Base-by-base conservation (phyloP, 2,113 vertebrate species). In the Coptodon rendalli region DNA sequence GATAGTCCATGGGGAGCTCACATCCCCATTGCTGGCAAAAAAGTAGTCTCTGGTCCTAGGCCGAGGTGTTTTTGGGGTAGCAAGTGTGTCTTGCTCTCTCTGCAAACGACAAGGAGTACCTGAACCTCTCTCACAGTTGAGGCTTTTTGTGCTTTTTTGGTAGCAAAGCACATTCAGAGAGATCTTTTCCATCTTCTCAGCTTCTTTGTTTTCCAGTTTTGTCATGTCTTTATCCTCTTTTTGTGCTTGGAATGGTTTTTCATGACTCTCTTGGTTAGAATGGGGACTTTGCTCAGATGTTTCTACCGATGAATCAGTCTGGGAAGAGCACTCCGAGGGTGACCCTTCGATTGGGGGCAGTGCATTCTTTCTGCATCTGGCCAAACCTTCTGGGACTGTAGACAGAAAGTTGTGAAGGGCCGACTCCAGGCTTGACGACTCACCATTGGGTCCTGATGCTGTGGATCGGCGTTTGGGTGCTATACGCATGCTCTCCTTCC, bases 1-100 rank as follows among this genome's bases (percentile, higher is more conserved):
- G 59, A 97, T 96, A 3, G 95, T 96, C 95, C 96, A 96, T 0
- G 96, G 95, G 5, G 95, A 96, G 50, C 90, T 91, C 5, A 90
- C 6, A 3, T 90, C 83, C 45, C 91, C 94, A 14, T 93, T 81
- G 53, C 59, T 83, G 27, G 78, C 86, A 40, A 93, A 94, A 86
- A 94, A 91, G 53, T 84, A 93, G 84, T 96, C 93, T 82, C 90
- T 95, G 68, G 82, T 91, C 36, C 85, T 87, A 6, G 86, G 87
- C 1, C 14, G 82, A n/a, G 93, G 94, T 7, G 93, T 92, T 1
- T n/a, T 66, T 2, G 95, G 93, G 3, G 94, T 94, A 22, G 22
- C 84, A 8, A 84, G 56, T 6, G 86, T 34, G 8, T 81, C 80
- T 9, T 34, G 24, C 0, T 9, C 8, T 34, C 40, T 43, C 7